Evolutionary conservation across 2,888 invertebrate species (phyloP).

Genomic region (Galeopsomyia nigrocyanea): DNA sequence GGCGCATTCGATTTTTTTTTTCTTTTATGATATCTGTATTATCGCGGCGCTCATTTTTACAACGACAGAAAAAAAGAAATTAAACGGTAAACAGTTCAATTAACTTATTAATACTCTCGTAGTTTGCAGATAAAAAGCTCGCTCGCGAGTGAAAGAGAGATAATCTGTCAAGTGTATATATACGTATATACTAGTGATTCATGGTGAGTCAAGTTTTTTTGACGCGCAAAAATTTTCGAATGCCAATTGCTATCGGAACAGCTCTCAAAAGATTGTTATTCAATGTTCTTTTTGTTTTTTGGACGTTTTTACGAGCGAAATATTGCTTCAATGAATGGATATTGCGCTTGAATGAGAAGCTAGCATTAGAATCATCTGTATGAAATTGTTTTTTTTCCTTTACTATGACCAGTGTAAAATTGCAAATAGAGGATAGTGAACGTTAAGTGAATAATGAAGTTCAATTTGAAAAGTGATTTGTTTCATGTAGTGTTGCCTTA

Average conservation of each 20-base stretch:
- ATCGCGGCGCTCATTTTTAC: too few species aligned
- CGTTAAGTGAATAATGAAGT: too few species aligned
- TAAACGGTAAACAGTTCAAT: background rate
- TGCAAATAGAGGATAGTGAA: too few species aligned
- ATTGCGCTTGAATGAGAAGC: too few species aligned
- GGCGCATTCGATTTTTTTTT: too few species aligned
- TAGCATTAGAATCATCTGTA: too few species aligned
- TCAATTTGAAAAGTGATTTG: too few species aligned
- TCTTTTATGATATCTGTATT: too few species aligned
- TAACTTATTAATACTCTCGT: conserved; percentile 23
- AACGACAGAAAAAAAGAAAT: too few species aligned
- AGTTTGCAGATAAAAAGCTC: background rate
- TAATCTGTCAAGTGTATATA: conserved; percentile 2
- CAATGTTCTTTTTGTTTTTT: background rate
- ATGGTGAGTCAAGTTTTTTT: conserved; percentile 10
- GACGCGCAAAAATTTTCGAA: conserved; percentile 19
- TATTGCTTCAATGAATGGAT: background rate
- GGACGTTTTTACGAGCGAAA: background rate
- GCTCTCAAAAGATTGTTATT: background rate
- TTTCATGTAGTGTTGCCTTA: too few species aligned
- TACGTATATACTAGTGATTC: conserved; percentile 19
- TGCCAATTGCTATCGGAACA: conserved; percentile 3
- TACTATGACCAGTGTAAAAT: too few species aligned
- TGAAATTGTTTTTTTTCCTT: too few species aligned
- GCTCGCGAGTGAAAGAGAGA: background rate